A percentile compares a stretch with the other conserved stretches of the same genome.
Evolutionary conservation across 1,140 invertebrate species (phyloP).

Genomic region (Heliconius hermathena): DNA sequence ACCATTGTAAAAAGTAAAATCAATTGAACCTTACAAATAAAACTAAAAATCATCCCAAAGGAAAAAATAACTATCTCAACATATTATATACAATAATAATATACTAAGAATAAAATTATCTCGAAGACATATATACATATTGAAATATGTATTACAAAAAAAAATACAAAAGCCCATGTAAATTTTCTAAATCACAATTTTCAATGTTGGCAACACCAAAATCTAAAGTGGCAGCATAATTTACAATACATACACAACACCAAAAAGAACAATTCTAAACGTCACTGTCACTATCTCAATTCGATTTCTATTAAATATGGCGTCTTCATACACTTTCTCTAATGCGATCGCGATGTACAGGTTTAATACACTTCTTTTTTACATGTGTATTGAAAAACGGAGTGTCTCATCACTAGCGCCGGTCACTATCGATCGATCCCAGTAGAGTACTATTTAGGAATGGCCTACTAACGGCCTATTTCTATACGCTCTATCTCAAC

Average conservation of each 20-base stretch:
- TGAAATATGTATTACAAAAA: neutral
- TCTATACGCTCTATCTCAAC: constrained; percentile 79
- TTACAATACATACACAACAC: neutral
- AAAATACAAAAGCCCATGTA: constrained; percentile 14
- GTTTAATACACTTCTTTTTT: no score
- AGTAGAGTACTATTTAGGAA: no score
- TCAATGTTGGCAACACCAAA: constrained; percentile 5
- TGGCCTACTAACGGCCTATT: no score
- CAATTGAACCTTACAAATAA: neutral
- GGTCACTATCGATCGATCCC: no score
- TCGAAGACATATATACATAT: neutral
- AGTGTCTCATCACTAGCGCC: no score
- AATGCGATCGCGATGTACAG: no score
- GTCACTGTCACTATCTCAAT: neutral
- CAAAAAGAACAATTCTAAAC: neutral
- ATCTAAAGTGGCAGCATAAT: neutral
- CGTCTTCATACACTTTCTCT: constrained; percentile 3
- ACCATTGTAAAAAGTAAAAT: neutral
- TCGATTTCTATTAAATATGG: no score
- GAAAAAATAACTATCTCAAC: neutral
- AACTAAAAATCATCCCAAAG: neutral
- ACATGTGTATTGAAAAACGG: no score
- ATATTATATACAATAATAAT: constrained; percentile 5
- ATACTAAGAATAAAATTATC: neutral
- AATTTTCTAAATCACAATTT: constrained; percentile 19